A percentile compares a stretch with the other conserved stretches of the same genome.
Conservation (phyloP, 37 sponge, comb jelly and placozoan genomes). For the Beroe forskalii region DNA sequence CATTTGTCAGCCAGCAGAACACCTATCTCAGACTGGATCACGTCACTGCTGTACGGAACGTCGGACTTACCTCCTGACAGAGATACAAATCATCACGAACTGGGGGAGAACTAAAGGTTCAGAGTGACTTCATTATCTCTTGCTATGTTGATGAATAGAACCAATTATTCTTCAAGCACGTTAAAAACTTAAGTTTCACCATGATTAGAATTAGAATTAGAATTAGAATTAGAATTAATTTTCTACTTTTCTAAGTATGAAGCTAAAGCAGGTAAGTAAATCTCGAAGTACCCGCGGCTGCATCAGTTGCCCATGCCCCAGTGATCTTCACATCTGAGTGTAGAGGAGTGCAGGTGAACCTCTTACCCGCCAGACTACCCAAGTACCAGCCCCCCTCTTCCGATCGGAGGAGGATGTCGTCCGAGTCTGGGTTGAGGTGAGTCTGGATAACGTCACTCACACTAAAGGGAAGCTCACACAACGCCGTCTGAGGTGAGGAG, state of each 20-base stretch:
- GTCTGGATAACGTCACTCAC: neutral
- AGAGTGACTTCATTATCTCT: too few species aligned
- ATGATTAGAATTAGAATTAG: too few species aligned
- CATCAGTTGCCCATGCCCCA: neutral
- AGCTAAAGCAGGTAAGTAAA: too few species aligned
- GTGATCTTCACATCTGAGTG: neutral
- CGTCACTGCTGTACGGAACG: constrained; percentile 10
- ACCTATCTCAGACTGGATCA: neutral
- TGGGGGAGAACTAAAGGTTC: too few species aligned
- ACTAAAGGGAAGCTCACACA: neutral
- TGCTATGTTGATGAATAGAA: too few species aligned
- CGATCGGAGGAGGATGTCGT: neutral
- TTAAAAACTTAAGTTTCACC: too few species aligned
- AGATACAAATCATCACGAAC: too few species aligned
- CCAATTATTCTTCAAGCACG: too few species aligned
- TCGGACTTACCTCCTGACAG: neutral
- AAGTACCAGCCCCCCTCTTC: neutral
- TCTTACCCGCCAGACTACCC: neutral
- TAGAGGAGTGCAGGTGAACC: neutral
- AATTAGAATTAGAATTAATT: too few species aligned
- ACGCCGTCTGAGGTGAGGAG: constrained; percentile 1
- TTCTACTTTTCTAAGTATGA: too few species aligned
- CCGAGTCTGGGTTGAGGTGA: neutral
- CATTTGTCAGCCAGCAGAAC: constrained; percentile 20
- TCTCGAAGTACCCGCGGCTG: constrained; percentile 5